Evolutionary conservation across 2,888 invertebrate genomes (phyloP).

Genomic region (Cryptus armator): DNA sequence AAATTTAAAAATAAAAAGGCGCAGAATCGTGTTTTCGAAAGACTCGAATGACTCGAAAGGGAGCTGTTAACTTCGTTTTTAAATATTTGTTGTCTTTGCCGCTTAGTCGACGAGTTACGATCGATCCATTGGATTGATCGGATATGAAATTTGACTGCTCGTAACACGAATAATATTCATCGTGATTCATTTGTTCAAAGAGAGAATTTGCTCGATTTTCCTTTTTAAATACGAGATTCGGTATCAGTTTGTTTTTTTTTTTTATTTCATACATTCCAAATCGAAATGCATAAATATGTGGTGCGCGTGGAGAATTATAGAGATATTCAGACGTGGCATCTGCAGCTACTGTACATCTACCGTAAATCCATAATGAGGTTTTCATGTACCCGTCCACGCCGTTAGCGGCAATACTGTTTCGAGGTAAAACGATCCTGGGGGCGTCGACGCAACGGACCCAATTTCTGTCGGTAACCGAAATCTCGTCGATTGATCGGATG

Average conservation of each 20-base stretch:
- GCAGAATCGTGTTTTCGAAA: background rate
- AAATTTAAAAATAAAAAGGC: background rate
- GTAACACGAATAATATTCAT: background rate
- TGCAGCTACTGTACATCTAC: background rate
- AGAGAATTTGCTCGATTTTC: background rate
- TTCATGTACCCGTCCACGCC: constrained; percentile 1
- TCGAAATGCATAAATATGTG: background rate
- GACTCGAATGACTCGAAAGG: background rate
- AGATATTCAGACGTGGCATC: background rate
- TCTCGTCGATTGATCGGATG: constrained; percentile 50
- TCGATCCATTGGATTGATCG: background rate
- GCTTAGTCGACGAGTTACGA: background rate
- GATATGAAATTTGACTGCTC: background rate
- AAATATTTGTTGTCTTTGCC: background rate
- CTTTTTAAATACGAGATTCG: background rate
- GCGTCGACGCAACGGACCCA: constrained; percentile 15
- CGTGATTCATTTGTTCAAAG: too few species aligned
- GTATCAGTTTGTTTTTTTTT: background rate
- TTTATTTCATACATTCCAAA: too few species aligned
- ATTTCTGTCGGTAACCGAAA: constrained; percentile 44
- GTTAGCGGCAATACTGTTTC: constrained; percentile 42
- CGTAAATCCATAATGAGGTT: constrained; percentile 44
- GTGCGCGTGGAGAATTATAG: too few species aligned
- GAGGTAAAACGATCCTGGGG: constrained; percentile 40
- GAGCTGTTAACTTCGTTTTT: background rate